Base-by-base conservation (phyloP, 1,140 invertebrate genomes). In the Drosophila sulfurigaster region DNA sequence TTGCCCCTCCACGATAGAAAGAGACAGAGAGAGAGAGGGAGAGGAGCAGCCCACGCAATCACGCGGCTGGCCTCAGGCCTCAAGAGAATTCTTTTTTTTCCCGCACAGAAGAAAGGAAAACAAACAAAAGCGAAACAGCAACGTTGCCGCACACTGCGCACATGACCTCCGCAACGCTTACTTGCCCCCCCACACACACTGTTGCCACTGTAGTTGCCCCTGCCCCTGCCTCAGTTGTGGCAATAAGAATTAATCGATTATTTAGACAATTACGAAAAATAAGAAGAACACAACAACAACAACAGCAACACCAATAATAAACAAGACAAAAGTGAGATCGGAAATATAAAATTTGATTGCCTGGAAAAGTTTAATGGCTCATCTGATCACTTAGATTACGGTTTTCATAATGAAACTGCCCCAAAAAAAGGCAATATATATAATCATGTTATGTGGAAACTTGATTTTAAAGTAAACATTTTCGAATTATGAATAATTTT, bases 91-190 rank as follows among this genome's bases (percentile, higher is more conserved):
- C 16, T 20, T 25, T 25, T 20, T 25, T 25, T 25, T 25, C 35
- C 7, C 7, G 35, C 35, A 48, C 20, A 62, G 56, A 64, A 43
- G 64, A 45, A 68, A 75, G 75, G 63, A 74, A 70, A 81, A 79
- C 52, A 82, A 82, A 70, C 43, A 60, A 65, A 75, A 64, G 13
- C 8, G 68, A 41, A 75, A 73, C 45, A 58, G n/a, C 52, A 56
- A 56, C 8, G 13, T 38, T 57, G 41, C 41, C 52, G 15, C 45
- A 57, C 56, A 51, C 57, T 57, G 59, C 67, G 80, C 82, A 88
- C 82, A 87, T 87, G 82, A 87, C 82, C 82, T 87, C 83, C 83
- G 75, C 79, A 82, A 82, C 51, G 72, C 64, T 10, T 6, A 52
- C 59, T 16, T 35, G 3, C 59, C 30, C 20, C 20, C 38, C 32